Conservation (phyloP, 1,140 invertebrate species). For the Cryptotermes secundus region DNA sequence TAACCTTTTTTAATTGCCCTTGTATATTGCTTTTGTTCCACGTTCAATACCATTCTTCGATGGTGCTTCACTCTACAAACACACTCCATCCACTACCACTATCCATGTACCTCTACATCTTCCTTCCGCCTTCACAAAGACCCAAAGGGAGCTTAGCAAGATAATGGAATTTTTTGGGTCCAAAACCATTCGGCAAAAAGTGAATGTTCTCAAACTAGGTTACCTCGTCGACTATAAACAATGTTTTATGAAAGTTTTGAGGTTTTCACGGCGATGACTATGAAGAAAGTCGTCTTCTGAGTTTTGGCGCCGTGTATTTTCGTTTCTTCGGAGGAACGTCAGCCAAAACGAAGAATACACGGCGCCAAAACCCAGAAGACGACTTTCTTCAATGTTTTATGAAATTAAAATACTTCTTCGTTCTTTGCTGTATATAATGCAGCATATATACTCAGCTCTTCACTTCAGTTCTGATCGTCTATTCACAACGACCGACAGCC, state of each 20-base stretch:
- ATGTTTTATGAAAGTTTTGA: background rate
- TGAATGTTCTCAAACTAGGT: background rate
- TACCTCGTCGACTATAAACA: background rate
- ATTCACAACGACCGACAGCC: background rate
- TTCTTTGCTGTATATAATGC: background rate
- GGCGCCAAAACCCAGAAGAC: no score
- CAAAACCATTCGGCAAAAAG: background rate
- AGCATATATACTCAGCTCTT: background rate
- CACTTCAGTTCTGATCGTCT: background rate
- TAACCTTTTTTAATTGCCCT: slow-evolving; percentile 3
- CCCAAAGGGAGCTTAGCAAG: background rate
- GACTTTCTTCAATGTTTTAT: background rate
- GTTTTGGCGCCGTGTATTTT: no score
- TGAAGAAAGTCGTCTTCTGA: no score
- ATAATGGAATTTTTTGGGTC: background rate
- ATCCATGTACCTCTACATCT: no score
- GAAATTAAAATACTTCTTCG: background rate
- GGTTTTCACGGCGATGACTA: no score
- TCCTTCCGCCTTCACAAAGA: background rate
- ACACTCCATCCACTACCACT: background rate
- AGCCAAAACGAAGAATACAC: no score
- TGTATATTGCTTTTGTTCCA: slow-evolving; percentile 19
- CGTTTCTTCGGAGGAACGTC: no score
- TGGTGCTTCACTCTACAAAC: slow-evolving; percentile 1
- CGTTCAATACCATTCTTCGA: background rate